phyloP scores from a whole-genome alignment of 2,113 vertebrate species.

The Esox niger region DNA sequence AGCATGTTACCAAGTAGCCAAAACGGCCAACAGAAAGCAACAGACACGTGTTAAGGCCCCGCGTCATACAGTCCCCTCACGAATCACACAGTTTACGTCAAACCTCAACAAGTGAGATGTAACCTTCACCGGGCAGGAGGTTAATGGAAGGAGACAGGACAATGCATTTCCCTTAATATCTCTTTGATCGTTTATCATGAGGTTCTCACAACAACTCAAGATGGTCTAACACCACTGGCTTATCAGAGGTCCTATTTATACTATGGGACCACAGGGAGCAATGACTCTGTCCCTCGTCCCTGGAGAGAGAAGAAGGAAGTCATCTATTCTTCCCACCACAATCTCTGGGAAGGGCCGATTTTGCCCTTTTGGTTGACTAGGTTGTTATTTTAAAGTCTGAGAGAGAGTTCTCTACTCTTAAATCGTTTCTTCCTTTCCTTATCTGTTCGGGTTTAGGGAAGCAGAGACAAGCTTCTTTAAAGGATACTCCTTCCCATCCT shows the following conservation, averaged over 20 bases:
- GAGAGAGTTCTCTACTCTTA: no score
- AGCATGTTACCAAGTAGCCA: slow-evolving; percentile 38
- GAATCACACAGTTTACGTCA: slow-evolving; percentile 30
- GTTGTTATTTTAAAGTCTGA: slow-evolving; percentile 57
- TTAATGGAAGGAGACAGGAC: slow-evolving; percentile 34
- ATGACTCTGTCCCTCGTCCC: slow-evolving; percentile 43
- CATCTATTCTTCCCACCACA: slow-evolving; percentile 71
- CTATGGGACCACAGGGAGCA: slow-evolving; percentile 38
- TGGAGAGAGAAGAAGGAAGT: slow-evolving; percentile 61
- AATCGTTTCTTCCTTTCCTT: no score
- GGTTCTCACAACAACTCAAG: slow-evolving; percentile 46
- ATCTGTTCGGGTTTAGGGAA: no score
- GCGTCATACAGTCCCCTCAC: slow-evolving; percentile 41
- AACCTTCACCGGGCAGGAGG: slow-evolving; percentile 24
- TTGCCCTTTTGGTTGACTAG: slow-evolving; percentile 50
- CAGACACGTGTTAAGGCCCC: slow-evolving; percentile 40
- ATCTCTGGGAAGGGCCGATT: slow-evolving; percentile 60
- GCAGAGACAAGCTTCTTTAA: background rate
- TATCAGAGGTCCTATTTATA: slow-evolving; percentile 66
- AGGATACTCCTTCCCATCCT: slow-evolving; percentile 22
- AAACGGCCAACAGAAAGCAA: slow-evolving; percentile 6
- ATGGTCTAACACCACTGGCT: slow-evolving; percentile 33
- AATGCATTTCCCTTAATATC: slow-evolving; percentile 41
- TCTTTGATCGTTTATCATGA: slow-evolving; percentile 45
- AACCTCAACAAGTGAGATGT: slow-evolving; percentile 21